phyloP scores from a whole-genome alignment of 2,113 vertebrate genomes.

The Calidris pygmaea region DNA sequence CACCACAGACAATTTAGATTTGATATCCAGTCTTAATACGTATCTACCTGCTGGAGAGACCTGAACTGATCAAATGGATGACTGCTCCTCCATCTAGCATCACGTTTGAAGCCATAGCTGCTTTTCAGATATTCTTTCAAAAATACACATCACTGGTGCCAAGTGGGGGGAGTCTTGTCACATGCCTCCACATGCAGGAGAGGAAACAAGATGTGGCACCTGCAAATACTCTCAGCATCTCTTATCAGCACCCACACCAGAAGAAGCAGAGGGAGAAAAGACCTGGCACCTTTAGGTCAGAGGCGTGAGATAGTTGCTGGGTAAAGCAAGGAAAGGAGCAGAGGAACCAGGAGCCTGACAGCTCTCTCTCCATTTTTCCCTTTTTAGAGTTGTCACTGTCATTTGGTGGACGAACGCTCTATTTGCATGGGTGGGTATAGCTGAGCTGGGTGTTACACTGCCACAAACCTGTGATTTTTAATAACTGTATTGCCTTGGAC shows the following conservation, averaged over 20 bases:
- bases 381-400: neutral
- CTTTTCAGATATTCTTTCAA: neutral
- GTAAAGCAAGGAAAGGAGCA: neutral
- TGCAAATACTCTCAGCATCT: neutral
- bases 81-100: constrained; percentile 13
- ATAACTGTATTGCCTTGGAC: neutral
- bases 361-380: neutral
- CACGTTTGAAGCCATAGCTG: neutral
- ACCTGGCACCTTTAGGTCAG: neutral
- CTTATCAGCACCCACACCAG: neutral
- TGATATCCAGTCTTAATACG: neutral
- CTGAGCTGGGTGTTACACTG: neutral
- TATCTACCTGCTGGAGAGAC: neutral
- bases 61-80: neutral
- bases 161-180: neutral
- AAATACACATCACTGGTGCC: neutral
- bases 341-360: neutral
- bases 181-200: neutral
- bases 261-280: neutral
- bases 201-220: neutral
- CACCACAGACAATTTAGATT: neutral
- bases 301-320: neutral
- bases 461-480: neutral
- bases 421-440: neutral
- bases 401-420: neutral